Evolutionary conservation across 2,888 invertebrate genomes (phyloP).

Genomic region (Hanleya hanleyi): DNA sequence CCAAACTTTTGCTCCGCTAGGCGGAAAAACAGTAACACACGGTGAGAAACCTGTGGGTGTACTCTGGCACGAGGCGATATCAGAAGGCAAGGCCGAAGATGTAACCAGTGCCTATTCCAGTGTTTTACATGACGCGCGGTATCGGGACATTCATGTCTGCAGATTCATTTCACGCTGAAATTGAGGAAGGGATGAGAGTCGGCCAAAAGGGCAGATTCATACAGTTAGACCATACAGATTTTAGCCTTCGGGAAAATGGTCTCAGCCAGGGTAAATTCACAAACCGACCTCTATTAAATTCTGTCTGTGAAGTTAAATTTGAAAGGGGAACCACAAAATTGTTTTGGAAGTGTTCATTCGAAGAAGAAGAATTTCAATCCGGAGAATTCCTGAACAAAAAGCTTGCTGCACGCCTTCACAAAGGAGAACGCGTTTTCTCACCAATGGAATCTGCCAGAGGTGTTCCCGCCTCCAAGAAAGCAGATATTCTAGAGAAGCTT

Average conservation of each 20-base stretch:
- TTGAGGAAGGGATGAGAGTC: slow-evolving; percentile 10
- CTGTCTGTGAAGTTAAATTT: neutral
- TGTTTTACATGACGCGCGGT: neutral
- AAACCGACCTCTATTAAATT: neutral
- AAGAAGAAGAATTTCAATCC: neutral
- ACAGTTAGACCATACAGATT: too few relatives aligned
- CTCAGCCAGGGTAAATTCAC: neutral
- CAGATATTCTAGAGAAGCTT: too few relatives aligned
- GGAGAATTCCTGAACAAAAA: neutral
- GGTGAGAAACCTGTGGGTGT: neutral
- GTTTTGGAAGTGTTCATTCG: neutral
- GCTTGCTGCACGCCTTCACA: too few relatives aligned
- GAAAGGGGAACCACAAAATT: neutral
- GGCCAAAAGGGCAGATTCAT: slow-evolving; percentile 6
- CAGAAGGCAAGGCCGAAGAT: neutral
- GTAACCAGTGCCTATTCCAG: neutral
- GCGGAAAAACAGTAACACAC: neutral
- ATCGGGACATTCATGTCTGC: slow-evolving; percentile 17
- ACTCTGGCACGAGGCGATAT: neutral
- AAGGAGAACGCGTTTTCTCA: too few relatives aligned
- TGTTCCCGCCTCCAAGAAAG: too few relatives aligned
- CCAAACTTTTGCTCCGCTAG: slow-evolving; percentile 16
- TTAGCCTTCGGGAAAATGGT: neutral
- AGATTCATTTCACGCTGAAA: slow-evolving; percentile 8
- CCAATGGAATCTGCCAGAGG: too few relatives aligned